Percentiles rank a stretch among this genome's conserved stretches.
Conservation (phyloP, 2,888 invertebrate species). For the Amorpha juglandis region DNA sequence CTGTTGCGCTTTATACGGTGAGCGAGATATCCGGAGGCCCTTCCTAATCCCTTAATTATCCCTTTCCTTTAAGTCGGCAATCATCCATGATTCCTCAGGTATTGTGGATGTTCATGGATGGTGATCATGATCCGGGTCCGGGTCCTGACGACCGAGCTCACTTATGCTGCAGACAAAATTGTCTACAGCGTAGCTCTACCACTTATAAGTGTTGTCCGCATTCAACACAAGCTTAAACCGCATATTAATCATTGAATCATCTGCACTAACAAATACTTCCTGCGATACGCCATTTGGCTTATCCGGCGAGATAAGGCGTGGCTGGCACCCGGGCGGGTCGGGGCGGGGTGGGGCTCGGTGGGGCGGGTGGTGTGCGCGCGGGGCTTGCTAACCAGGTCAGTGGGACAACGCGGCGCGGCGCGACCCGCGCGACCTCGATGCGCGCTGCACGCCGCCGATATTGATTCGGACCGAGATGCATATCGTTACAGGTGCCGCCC, state of each 20-base stretch:
- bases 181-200: no score
- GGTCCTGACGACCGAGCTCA: no score
- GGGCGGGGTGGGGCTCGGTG: constrained; percentile 33
- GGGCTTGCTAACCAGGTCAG: constrained; percentile 38
- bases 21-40: no score
- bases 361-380: no score
- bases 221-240: background rate
- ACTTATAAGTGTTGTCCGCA: background rate
- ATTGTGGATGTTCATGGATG: no score
- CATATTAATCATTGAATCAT: constrained; percentile 19
- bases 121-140: no score
- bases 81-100: no score
- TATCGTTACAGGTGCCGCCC: constrained; percentile 27
- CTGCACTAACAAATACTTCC: constrained; percentile 20
- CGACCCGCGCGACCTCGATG: constrained; percentile 40
- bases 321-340: constrained; percentile 30
- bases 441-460: constrained; percentile 41
- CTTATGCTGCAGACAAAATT: no score
- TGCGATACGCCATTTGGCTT: constrained; percentile 18
- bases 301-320: constrained; percentile 40
- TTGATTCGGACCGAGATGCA: constrained; percentile 38
- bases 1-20: no score
- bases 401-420: constrained; percentile 34
- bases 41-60: no score
- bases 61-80: no score